A percentile compares a stretch with the other conserved stretches of the same genome.
phyloP scores from a whole-genome alignment of 30 jellyfish, hydroid and myxozoan genomes.

The Hydractinia echinata region DNA sequence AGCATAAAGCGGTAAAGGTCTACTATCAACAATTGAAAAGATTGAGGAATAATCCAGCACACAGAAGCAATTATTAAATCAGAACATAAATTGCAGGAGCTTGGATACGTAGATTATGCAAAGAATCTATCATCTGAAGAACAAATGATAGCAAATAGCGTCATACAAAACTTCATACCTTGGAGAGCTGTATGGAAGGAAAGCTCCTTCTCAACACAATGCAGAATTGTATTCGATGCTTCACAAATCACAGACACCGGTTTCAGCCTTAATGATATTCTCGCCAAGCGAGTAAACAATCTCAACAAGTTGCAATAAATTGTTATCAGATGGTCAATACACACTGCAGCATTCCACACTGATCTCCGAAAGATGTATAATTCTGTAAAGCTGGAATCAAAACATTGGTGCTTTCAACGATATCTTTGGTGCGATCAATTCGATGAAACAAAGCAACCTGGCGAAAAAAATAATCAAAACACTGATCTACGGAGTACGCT shows the following conservation, averaged over 20 bases:
- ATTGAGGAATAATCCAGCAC: too few species aligned
- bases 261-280: neutral
- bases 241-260: slow-evolving; percentile 8
- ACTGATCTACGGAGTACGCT: too few species aligned
- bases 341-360: slow-evolving; percentile 5
- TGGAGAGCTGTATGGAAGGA: too few species aligned
- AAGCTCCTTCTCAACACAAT: too few species aligned
- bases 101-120: too few species aligned
- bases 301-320: neutral
- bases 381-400: neutral
- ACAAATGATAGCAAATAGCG: too few species aligned
- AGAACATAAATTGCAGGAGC: too few species aligned
- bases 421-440: slow-evolving; percentile 26
- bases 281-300: slow-evolving; percentile 15
- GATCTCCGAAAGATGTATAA: slow-evolving; percentile 34
- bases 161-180: too few species aligned
- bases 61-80: too few species aligned
- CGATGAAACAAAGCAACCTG: slow-evolving; percentile 6
- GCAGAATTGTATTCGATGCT: slow-evolving; percentile 14
- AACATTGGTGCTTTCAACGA: slow-evolving; percentile 26
- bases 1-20: neutral
- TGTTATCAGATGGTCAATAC: neutral
- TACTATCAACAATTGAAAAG: too few species aligned
- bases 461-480: slow-evolving; percentile 19
- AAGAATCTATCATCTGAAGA: too few species aligned